Base-by-base conservation (phyloP, 2,113 vertebrate genomes). In the Monopterus albus region DNA sequence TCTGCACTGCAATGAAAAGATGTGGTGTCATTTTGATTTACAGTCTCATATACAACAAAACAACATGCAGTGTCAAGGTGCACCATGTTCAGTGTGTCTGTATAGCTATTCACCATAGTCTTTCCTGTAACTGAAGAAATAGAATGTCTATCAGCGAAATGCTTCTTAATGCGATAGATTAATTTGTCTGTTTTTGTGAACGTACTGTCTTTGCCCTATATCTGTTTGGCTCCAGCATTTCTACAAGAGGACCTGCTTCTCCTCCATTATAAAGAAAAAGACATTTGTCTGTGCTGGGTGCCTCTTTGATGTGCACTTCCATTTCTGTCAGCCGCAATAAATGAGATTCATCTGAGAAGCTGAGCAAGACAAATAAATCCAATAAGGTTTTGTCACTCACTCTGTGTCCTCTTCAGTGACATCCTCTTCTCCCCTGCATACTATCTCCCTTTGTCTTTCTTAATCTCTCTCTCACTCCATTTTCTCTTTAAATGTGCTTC, bases 301-400 rank as follows among this genome's bases (percentile, higher is more conserved):
- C 57, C 21, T 66, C 64, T 90, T 87, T 90, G 84, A 87, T 90
- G 83, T 79, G 39, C 60, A 67, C 78, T 86, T 72, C 62, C 76
- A 58, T 64, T 6, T 62, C 80, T 88, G 85, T 89, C 88, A 81
- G 78, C 70, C 73, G 29, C 83, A 82, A 86, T 84, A 87, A 87
- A 92, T 91, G 87, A 91, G 88, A 89, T 91, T 93, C 84, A 91
- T 91, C 87, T 78, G 81, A 85, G 87, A 72, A 81, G 71, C 65
- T 7, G 84, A 87, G 78, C 84, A 88, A 88, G 85, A 88, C 87
- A 92, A 92, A 91, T 91, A 85, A 90, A 89, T 90, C 90, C 89
- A 91, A 88, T 91, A 86, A 89, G 82, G 86, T 89, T 90, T 91
- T 91, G 88, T 91, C 88, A 86, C 79, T 91, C 88, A 89, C 40